Conservation (phyloP, 2,113 vertebrate genomes). For the Percopsis transmontana region DNA sequence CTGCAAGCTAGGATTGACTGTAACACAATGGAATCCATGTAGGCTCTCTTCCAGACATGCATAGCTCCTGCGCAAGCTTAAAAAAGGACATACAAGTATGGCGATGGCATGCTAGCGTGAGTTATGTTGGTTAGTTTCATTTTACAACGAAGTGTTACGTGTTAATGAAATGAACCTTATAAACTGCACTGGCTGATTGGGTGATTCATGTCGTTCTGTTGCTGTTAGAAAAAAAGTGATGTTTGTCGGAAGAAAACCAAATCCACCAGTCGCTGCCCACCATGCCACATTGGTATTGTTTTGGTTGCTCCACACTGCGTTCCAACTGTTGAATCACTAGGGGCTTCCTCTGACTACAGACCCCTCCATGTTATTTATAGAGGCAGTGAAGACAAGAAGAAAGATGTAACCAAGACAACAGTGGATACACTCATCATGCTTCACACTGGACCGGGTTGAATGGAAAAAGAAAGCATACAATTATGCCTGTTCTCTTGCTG, state of each 20-base stretch:
- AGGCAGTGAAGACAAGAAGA: conserved; percentile 62
- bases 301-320: conserved; percentile 47
- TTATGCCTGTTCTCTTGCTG: conserved; percentile 58
- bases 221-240: too few species aligned
- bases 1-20: conserved; percentile 52
- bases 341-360: conserved; percentile 69
- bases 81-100: conserved; percentile 64
- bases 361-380: conserved; percentile 70
- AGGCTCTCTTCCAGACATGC: conserved; percentile 41
- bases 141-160: background rate
- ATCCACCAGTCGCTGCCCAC: too few species aligned
- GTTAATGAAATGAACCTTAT: conserved; percentile 24
- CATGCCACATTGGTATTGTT: conserved; percentile 23
- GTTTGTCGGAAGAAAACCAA: too few species aligned
- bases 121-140: conserved; percentile 24
- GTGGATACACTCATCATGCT: conserved; percentile 68
- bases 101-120: conserved; percentile 34
- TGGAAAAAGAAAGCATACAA: conserved; percentile 60
- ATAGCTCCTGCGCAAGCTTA: conserved; percentile 52
- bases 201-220: too few species aligned
- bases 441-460: conserved; percentile 50
- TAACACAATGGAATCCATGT: conserved; percentile 35
- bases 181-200: conserved; percentile 17
- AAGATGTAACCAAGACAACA: conserved; percentile 74
- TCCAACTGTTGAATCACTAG: conserved; percentile 71